These are phyloP conservation scores for Aphelenchoides fujianensis DNA, from an alignment of 1,140 invertebrate genomes.

Conservation along the genomic window DNA sequence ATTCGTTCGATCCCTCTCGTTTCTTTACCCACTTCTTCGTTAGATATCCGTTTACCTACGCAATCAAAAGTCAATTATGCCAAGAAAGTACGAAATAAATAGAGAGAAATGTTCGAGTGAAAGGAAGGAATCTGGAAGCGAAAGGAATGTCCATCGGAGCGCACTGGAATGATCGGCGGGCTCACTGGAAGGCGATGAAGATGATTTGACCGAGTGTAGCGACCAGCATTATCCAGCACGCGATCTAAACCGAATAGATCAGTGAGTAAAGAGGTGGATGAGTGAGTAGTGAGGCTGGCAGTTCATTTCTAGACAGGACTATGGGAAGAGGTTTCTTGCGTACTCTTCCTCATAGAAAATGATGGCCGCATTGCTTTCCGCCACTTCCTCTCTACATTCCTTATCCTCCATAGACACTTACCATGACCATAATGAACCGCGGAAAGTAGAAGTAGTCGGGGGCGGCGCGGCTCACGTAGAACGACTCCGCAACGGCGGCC, in stretches of 20 bases:
- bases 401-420: neutral
- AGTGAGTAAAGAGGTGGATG: too few species aligned
- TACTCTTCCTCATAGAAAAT: neutral
- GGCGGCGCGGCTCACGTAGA: neutral
- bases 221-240: conserved; percentile 12
- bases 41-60: too few species aligned
- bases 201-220: conserved; percentile 12
- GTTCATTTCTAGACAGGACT: too few species aligned
- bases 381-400: too few species aligned
- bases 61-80: too few species aligned
- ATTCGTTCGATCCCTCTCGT: too few species aligned
- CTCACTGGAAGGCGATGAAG: conserved; percentile 19
- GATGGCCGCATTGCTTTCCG: neutral
- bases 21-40: too few species aligned
- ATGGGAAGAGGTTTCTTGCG: too few species aligned
- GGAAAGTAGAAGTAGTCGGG: conserved; percentile 2
- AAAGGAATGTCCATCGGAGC: neutral
- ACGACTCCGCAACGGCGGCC: conserved; percentile 5
- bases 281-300: too few species aligned
- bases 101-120: too few species aligned
- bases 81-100: too few species aligned
- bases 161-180: neutral
- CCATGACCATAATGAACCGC: conserved; percentile 14
- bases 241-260: conserved; percentile 19
- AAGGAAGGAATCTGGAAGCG: neutral